Base-by-base conservation (phyloP, 1,140 invertebrate genomes). In the Drosophila novamexicana region DNA sequence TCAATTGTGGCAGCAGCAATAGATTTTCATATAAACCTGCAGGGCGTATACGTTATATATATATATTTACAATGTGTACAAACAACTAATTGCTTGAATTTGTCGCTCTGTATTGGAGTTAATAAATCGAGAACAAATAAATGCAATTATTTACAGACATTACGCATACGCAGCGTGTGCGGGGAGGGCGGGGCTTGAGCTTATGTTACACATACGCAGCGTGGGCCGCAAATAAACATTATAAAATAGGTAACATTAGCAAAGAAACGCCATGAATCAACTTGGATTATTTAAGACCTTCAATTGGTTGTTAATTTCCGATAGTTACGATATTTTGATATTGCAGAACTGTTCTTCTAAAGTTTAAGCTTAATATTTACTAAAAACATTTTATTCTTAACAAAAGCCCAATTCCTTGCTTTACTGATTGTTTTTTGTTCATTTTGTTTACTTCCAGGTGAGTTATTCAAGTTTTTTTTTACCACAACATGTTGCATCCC, bases 101-200 rank as follows among this genome's bases (percentile, higher is more conserved):
- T 53, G 47, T 52, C n/a, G 12, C 56, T 44, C 12, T 29, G 22
- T 40, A 44, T 42, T 57, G 18, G 12, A 57, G 44, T 50, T 62
- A 36, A 62, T 62, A 37, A 62, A 62, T 22, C 34, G 44, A 37
- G 32, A 34, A 14, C 34, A 37, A 22, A 49, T 49, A n/a, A 47
- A 70, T 62, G 53, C n/a, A 67, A 29, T 5, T 29, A 29, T 29
- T 29, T 29, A 29, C 32, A 63, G 49, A 52, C 39, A 73, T 81
- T 81, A 64, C 58, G 63, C 78, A 81, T 81, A 68, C 79, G 78
- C 73, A 73, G 14, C 14, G 56, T 58, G 18, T 16, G n/a, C n/a
- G n/a, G n/a, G n/a, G 12, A 32, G 45, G 16, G 39, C 39, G 2
- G 39, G 6, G 39, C 22, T 29, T 9, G 8, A 2, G 9, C 10